Evolutionary conservation across 2,797 vertebrate genomes (phyloP).

Genomic region (Siniperca obscura): DNA sequence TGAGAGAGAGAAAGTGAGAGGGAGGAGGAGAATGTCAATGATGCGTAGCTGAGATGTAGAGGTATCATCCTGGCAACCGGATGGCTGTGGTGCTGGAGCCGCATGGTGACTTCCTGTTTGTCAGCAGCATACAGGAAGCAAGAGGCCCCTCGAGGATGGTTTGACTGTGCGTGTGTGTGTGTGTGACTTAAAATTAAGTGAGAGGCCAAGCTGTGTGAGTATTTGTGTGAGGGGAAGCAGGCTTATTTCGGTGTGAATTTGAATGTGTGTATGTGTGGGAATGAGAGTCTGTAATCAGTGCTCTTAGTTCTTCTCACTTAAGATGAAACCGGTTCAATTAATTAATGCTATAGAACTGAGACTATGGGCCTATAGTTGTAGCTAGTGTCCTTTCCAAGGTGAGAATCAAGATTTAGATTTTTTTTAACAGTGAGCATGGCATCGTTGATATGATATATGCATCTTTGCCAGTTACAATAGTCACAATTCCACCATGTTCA

Average conservation of each 20-base stretch:
- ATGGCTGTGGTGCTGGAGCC: slow-evolving; percentile 83
- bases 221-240: slow-evolving; percentile 1
- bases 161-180: slow-evolving; percentile 26
- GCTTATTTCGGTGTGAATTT: slow-evolving; percentile 13
- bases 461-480: not conserved
- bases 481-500: not conserved
- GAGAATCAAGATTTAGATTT: not conserved
- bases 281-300: too few species aligned
- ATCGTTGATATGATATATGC: not conserved
- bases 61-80: slow-evolving; percentile 83
- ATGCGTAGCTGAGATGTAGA: slow-evolving; percentile 11
- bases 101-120: slow-evolving; percentile 84
- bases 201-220: slow-evolving; percentile 21
- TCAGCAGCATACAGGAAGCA: slow-evolving; percentile 75
- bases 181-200: slow-evolving; percentile 33
- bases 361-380: not conserved
- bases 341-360: not conserved
- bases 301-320: not conserved
- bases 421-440: not conserved
- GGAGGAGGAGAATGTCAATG: slow-evolving; percentile 29
- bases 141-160: slow-evolving; percentile 54
- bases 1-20: slow-evolving; percentile 21
- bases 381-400: not conserved
- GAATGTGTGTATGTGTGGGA: not conserved
- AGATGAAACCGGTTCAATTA: not conserved